phyloP scores from a whole-genome alignment of 2,888 invertebrate genomes.

The Timema cristinae region DNA sequence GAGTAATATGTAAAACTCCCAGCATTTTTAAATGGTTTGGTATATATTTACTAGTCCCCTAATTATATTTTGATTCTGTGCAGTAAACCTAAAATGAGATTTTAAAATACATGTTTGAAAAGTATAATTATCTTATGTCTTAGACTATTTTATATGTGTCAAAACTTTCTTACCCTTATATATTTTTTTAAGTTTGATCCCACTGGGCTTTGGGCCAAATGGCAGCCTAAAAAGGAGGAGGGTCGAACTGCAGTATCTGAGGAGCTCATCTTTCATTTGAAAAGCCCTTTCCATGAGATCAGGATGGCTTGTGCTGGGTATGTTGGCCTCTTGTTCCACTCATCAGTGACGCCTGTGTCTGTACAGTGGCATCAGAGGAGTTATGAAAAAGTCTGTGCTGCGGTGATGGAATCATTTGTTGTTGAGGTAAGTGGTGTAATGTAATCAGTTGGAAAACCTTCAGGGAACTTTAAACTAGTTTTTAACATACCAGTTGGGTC shows the following conservation, averaged over 20 bases:
- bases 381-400: slow-evolving; percentile 41
- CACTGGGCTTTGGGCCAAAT: not conserved
- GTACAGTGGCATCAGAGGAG: slow-evolving; percentile 38
- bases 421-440: slow-evolving; percentile 26
- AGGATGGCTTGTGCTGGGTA: slow-evolving; percentile 45
- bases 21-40: too few species aligned
- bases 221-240: not conserved
- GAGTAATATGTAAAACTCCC: too few species aligned
- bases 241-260: slow-evolving; percentile 25
- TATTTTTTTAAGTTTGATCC: not conserved
- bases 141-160: too few species aligned
- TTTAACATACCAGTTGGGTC: too few species aligned
- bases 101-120: too few species aligned
- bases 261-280: slow-evolving; percentile 29
- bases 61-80: too few species aligned
- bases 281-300: slow-evolving; percentile 37
- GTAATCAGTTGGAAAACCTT: too few species aligned
- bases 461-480: too few species aligned
- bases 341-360: slow-evolving; percentile 30
- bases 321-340: slow-evolving; percentile 42
- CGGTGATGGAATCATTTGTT: slow-evolving; percentile 27
- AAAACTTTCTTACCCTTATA: not conserved
- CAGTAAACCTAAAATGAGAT: too few species aligned
- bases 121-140: too few species aligned
- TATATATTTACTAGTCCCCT: too few species aligned